Base-by-base conservation (phyloP, 2,113 vertebrate genomes). In the Archilochus colubris region DNA sequence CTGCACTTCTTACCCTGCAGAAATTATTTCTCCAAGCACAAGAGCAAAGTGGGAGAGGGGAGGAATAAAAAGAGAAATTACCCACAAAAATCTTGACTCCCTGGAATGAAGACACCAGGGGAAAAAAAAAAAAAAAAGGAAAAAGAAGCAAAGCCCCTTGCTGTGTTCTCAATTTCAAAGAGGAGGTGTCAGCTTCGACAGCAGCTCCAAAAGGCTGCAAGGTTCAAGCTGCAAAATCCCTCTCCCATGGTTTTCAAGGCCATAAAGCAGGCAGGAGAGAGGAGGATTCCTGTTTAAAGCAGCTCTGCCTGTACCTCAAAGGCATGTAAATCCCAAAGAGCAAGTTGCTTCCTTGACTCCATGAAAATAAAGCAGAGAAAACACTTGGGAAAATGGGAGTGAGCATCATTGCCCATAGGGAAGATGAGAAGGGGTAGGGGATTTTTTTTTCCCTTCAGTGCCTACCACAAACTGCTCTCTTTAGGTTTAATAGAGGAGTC, bases 21-120 rank as follows among this genome's bases (percentile, higher is more conserved):
- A 94, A 91, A 89, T 95, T 96, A 93, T 62, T 96, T 94, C 89
- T 91, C 93, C 96, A 84, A 97, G 83, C 59, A 82, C 68, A 93
- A 59, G 51, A 92, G 76, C 68, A 61, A 95, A 86, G 57, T 80
- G 72, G 80, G 76, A 93, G 94, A 95, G 84, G 91, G 50, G 25
- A 80, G 33, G 51, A 53, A 53, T 55, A n/a, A 88, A 73, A 53
- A 88, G 40, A 63, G 76, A 28, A 70, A 64, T 31, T 68, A n/a
- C 40, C 70, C 88, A 31, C 51, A 77, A 91, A 88, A 94, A 94
- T 96, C 83, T 91, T 85, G 94, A 96, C 92, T 76, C 62, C 85
- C n/a, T 97, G 69, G 82, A 51, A 68, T 85, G 74, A 68, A 78
- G 61, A 79, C 76, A 50, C 4, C 22, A 68, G 87, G 66, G 74